Evolutionary conservation across 1,140 invertebrate species (phyloP), one percentile per base, ranked within the genome.

Genomic region (Pectinophora gossypiella): DNA sequence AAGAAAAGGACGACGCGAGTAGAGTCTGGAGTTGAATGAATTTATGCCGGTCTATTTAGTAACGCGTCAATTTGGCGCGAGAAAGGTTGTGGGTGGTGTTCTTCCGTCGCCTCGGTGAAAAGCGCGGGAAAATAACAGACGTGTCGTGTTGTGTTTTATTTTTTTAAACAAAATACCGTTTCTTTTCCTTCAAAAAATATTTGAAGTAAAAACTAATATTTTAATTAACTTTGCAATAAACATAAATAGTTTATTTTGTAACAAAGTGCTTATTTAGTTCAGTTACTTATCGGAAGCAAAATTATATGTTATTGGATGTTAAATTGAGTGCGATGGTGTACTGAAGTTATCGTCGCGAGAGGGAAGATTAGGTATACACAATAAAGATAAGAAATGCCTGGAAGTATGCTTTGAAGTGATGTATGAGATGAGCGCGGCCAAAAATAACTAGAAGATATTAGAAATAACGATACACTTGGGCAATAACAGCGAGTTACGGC

Each of bases 1-100:
- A 20, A 13, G 62, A 81, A 49, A 53, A 54, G 49, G 72, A 76
- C 40, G 48, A 64, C 13, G 32, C 45, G 19, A 49, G 54, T 56
- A 61, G 58, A 68, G 65, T 61, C 61, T 74, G 75, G 67, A 84
- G 77, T 83, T 86, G 83, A 86, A 85, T 86, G 80, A 86, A 82
- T 86, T 82, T 85, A 85, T 83, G 76, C 68, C 76, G 79, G 77
- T 83, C 77, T 76, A 86, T 86, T 83, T 83, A 85, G 83, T 86
- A 71, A 69, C 76, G 76, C 76, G 81, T 82, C 74, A 85, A 85
- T 78, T 85, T 82, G 77, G 76, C 79, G 79, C 77, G 81, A 80
- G 83, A 70, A 73, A 76, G 77, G 83, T 85, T 62, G 79, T 78
- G 66, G 42, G 63, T 67, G 15, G 22, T 45, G 21, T 10, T 13